Evolutionary conservation across 2,113 vertebrate genomes (phyloP), one percentile per base, ranked within the genome.

Genomic region (Fulica atra): DNA sequence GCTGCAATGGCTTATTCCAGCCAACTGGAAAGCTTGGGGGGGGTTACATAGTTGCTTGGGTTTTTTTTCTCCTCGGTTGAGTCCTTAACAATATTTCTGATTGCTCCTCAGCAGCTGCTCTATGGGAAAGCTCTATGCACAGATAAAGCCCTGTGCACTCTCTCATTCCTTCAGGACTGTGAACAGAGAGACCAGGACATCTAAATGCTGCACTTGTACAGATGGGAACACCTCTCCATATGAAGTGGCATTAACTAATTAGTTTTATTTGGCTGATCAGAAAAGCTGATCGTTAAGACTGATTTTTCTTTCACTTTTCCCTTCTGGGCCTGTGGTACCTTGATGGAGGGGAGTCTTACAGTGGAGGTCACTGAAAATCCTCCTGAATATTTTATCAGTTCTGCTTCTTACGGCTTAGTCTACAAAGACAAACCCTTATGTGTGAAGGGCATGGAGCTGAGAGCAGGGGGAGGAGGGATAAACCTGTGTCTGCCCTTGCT

Each of bases 321-420:
- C 18, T 87, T 68, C 81, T 65, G 53, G 74, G 73, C 31, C 60
- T 81, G 33, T 57, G 66, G 33, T 87, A 85, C 56, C 78, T 81
- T 86, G 76, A 81, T 40, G 40, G 40, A 86, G 50, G 35, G 36
- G 56, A 77, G 40, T 1, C 80, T 87, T 85, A 64, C 65, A 92
- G 88, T 51, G 72, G 85, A 96, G 95, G 89, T 93, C 92, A 89
- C 78, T 65, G 87, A 92, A 94, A 96, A 96, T 81, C 70, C 91
- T 95, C n/a, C 81, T 96, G 94, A 96, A 97, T 96, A 95, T 96
- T 96, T 97, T 91, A 96, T 94, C 92, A 95, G 64, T 88, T 80
- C 79, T 95, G 63, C 70, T 92, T 79, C 96, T 96, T 77, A 33
- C 61, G 76, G 86, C 64, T 95, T 81, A 89, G 89, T 38, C 77